Base-by-base conservation (phyloP, 2,888 invertebrate genomes). In the Emmelina monodactyla region DNA sequence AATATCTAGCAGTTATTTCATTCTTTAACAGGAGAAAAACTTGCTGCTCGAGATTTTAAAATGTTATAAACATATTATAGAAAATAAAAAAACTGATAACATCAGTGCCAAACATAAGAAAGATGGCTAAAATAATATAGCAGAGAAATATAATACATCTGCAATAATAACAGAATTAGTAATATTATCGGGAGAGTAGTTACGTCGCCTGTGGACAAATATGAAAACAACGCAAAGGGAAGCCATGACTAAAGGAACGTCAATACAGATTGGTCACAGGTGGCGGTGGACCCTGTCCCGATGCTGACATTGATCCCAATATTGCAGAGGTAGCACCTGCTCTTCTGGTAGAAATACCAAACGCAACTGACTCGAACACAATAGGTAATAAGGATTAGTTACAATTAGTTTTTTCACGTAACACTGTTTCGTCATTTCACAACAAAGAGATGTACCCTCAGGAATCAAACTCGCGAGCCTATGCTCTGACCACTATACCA, bases 231-330 rank as follows among this genome's bases (percentile, higher is more conserved):
- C 19, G 11, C 29, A 34, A 30, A 9, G 34, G n/a, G 15, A 34
- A 7, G 28, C 34, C 29, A 11, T 19, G 12, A 16, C 32, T 10
- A 16, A 5, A n/a, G n/a, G 31, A 35, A 14, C 22, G 35, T n/a
- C 35, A 35, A 15, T 19, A 35, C 16, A 13, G 35, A 5, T 11
- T 35, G 22, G 35, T 12, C 22, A 35, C 35, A 12, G 31, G 35
- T 15, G 35, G 35, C 11, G 25, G 35, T 14, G 31, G 14, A 15
- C 22, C 31, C 11, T 15, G 22, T 22, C 25, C 31, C 6, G 36
- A 36, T 36, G 36, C 32, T 11, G n/a, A 9, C 9, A 13, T 36
- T 12, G 32, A 36, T 19, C 34, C 34, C 3, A 14, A 33, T 14
- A 11, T 33, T 3, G 7, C 33, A 10, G 14, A 33, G 3, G 9